Conservation (phyloP, 2,797 vertebrate species). For the Ptychobarbus kaznakovi region DNA sequence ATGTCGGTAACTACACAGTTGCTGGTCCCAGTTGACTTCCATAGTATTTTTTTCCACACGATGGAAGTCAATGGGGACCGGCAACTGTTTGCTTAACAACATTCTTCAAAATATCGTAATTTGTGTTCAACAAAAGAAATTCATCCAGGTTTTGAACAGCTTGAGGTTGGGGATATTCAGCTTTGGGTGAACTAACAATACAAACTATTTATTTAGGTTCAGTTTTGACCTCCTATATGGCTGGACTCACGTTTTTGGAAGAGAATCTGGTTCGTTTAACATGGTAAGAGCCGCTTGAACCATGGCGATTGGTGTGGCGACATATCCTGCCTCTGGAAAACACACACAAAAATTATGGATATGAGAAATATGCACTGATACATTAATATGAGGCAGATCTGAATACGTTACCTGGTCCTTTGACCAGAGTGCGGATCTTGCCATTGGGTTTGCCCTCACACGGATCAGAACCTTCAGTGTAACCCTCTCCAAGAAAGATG, state of each 20-base stretch:
- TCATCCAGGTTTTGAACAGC: not conserved
- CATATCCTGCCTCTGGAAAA: constrained; percentile 85
- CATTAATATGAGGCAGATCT: not conserved
- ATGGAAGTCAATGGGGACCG: not conserved
- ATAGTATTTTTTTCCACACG: not conserved
- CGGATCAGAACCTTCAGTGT: constrained; percentile 80
- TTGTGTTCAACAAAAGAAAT: not conserved
- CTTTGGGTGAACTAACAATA: not conserved
- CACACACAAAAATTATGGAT: not conserved
- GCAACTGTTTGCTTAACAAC: not conserved
- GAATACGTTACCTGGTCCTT: constrained; percentile 87
- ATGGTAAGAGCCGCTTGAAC: constrained; percentile 91
- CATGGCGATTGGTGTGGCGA: constrained; percentile 91
- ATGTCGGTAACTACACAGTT: no score
- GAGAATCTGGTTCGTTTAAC: constrained; percentile 82
- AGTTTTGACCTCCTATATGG: not conserved
- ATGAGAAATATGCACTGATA: not conserved
- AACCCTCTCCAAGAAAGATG: constrained; percentile 90
- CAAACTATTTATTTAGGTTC: not conserved
- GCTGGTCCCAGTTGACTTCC: no score
- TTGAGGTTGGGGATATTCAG: not conserved
- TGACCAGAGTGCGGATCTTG: constrained; percentile 91
- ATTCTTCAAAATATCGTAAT: not conserved
- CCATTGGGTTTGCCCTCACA: constrained; percentile 83
- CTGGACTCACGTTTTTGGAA: constrained; percentile 87